Evolutionary conservation across 2,797 vertebrate genomes (phyloP).

Genomic region (Thaleichthys pacificus): DNA sequence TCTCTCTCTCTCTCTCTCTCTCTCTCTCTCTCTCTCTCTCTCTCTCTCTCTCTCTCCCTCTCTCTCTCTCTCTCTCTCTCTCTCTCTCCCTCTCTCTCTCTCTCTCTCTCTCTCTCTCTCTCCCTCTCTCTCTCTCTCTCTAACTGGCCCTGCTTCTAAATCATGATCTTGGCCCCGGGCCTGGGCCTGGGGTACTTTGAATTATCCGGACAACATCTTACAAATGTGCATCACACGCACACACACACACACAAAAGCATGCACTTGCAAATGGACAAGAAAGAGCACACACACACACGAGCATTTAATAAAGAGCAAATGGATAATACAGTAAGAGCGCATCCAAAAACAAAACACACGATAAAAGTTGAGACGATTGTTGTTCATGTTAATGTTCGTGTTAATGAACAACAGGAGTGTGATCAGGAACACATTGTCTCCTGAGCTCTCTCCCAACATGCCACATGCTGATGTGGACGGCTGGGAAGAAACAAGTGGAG

Average conservation of each 20-base stretch:
- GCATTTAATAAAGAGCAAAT: not conserved
- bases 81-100: not conserved
- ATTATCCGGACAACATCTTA: constrained; percentile 21
- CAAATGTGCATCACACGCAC: not conserved
- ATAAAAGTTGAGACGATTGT: not conserved
- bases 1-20: constrained; percentile 13
- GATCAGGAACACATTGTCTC: constrained; percentile 36
- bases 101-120: constrained; percentile 21
- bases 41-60: constrained; percentile 12
- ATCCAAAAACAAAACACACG: constrained; percentile 28
- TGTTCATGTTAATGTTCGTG: too few relatives aligned
- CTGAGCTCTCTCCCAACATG: constrained; percentile 59
- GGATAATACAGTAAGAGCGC: not conserved
- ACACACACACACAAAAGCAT: not conserved
- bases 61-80: constrained; percentile 9
- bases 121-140: too few relatives aligned
- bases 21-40: not conserved
- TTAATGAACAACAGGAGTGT: too few relatives aligned
- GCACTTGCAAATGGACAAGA: not conserved
- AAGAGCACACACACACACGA: constrained; percentile 1
- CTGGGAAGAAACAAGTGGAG: constrained; percentile 63
- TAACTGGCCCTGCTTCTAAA: constrained; percentile 29
- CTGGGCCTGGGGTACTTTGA: constrained; percentile 29
- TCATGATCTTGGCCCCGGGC: constrained; percentile 45
- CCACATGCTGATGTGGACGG: constrained; percentile 52